phyloP scores from a whole-genome alignment of 2,888 invertebrate species.

The Nyleta sp. region DNA sequence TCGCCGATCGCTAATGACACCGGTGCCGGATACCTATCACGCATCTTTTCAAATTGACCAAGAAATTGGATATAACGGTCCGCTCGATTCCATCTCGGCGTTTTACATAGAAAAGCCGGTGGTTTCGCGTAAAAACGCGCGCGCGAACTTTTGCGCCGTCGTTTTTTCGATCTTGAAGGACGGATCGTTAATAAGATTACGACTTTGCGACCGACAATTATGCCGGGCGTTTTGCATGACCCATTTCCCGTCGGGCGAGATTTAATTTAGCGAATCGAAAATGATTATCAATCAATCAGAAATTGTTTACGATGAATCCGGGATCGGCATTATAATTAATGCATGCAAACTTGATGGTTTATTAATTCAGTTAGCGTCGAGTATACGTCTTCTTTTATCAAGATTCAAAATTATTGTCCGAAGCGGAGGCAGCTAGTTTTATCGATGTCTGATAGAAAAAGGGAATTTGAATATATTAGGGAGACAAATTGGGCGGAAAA shows the following conservation, averaged over 20 bases:
- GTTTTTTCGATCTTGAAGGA: conserved; percentile 6
- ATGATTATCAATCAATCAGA: conserved; percentile 7
- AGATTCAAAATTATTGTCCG: too few relatives aligned
- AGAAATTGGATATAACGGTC: conserved; percentile 57
- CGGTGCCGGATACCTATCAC: conserved; percentile 36
- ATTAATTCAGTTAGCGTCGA: too few relatives aligned
- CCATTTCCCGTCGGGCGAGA: background rate
- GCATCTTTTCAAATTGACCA: conserved; percentile 53
- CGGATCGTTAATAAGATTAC: conserved; percentile 34
- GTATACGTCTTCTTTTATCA: too few relatives aligned
- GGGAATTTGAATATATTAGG: too few relatives aligned
- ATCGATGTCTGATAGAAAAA: too few relatives aligned
- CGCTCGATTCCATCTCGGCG: conserved; percentile 27
- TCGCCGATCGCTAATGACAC: conserved; percentile 40
- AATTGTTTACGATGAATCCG: background rate
- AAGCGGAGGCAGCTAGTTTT: too few relatives aligned
- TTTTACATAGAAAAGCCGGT: conserved; percentile 18
- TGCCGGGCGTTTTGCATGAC: background rate
- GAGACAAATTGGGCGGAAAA: too few relatives aligned
- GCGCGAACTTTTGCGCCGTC: background rate
- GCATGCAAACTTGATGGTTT: too few relatives aligned
- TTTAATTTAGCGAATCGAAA: conserved; percentile 14
- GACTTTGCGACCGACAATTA: conserved; percentile 24
- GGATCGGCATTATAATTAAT: background rate
- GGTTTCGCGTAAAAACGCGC: background rate